phyloP scores from a whole-genome alignment of 2,113 vertebrate genomes.

The Passer montanus region DNA sequence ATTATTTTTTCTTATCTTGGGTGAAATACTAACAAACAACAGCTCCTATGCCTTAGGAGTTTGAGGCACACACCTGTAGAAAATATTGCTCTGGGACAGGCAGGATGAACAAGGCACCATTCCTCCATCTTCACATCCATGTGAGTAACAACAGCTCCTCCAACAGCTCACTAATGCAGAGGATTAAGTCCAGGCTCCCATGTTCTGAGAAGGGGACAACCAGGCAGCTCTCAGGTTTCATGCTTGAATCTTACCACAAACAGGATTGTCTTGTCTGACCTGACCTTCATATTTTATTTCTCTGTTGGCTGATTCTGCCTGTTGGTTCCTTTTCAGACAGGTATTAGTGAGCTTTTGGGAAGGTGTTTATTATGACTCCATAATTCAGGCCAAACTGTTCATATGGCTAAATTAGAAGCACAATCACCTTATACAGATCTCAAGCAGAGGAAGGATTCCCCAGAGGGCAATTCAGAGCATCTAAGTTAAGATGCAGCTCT shows the following conservation, averaged over 20 bases:
- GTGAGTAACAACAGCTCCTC: neutral
- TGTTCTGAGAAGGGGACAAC: neutral
- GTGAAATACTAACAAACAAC: neutral
- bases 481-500: neutral
- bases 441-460: neutral
- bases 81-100: neutral
- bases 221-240: neutral
- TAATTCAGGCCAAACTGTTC: neutral
- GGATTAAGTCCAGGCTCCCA: neutral
- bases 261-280: neutral
- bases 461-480: neutral
- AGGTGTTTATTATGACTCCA: neutral
- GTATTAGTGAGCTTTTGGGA: neutral
- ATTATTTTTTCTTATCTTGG: neutral
- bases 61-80: neutral
- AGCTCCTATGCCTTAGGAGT: neutral
- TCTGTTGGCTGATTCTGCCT: neutral
- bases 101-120: neutral
- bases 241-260: neutral
- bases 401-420: neutral
- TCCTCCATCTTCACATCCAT: neutral
- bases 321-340: neutral
- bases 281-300: neutral
- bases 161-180: neutral
- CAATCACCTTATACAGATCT: neutral